Conservation (phyloP, 2,888 invertebrate genomes). For the Gisinianus flammeolus region DNA sequence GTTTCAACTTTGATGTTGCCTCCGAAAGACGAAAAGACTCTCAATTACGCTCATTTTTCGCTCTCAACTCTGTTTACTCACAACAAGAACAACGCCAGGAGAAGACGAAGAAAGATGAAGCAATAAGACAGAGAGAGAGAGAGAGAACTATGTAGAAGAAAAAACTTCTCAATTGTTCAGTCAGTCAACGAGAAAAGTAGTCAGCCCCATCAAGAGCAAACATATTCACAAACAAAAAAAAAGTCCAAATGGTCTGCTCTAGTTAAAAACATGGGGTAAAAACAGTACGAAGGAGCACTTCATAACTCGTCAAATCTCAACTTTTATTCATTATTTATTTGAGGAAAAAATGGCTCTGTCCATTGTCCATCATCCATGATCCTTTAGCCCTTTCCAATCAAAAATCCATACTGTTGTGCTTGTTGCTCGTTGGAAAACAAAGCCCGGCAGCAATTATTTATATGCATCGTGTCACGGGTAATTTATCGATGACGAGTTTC, state of each 20-base stretch:
- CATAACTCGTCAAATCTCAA: conserved; percentile 31
- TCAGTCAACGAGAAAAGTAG: conserved; percentile 32
- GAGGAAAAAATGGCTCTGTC: conserved; percentile 34
- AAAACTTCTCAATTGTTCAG: conserved; percentile 35
- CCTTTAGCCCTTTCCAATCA: conserved; percentile 38
- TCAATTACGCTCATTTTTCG: background rate
- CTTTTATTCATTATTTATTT: conserved; percentile 40
- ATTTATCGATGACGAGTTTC: conserved; percentile 50
- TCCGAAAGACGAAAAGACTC: conserved; percentile 16
- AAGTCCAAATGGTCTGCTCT: conserved; percentile 15
- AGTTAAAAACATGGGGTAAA: conserved; percentile 26
- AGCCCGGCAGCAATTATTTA: conserved; percentile 52
- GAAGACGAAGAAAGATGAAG: too few species aligned
- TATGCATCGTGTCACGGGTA: conserved; percentile 47
- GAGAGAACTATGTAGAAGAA: background rate
- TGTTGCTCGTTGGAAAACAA: conserved; percentile 37
- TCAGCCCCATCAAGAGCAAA: background rate
- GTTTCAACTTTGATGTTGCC: conserved; percentile 41
- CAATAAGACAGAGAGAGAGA: background rate
- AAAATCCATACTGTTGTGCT: conserved; percentile 31
- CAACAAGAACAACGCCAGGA: too few species aligned
- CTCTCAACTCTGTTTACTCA: conserved; percentile 2
- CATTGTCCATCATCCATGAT: conserved; percentile 37
- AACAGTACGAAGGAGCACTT: background rate
- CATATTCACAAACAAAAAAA: conserved; percentile 4